Evolutionary conservation across 2,797 vertebrate species (phyloP).

Genomic region (Thaleichthys pacificus): DNA sequence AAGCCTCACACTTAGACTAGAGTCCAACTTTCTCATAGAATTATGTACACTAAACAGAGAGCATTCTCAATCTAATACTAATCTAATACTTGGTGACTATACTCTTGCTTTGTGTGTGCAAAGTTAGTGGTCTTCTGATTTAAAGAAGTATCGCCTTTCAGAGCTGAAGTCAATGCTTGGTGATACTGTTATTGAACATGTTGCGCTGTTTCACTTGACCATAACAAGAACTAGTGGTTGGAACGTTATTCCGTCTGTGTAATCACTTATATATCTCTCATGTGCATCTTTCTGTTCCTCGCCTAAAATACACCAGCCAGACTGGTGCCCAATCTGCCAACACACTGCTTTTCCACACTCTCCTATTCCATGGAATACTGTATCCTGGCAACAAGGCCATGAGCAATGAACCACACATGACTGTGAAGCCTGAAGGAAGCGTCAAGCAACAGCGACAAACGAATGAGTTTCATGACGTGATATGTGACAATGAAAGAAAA

Average conservation of each 20-base stretch:
- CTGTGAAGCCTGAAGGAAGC: neutral
- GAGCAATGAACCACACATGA: constrained; percentile 1
- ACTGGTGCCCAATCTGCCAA: constrained; percentile 1
- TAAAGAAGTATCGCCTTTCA: neutral
- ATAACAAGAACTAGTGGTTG: neutral
- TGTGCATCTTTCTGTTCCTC: neutral
- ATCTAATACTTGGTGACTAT: too few relatives aligned
- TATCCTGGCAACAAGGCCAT: constrained; percentile 1
- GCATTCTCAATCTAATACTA: too few relatives aligned
- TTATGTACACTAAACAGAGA: too few relatives aligned
- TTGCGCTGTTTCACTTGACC: neutral
- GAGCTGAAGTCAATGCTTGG: neutral
- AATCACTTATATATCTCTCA: neutral
- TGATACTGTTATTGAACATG: neutral
- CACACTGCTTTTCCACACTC: neutral
- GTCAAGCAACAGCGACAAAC: neutral
- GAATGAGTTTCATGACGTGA: neutral
- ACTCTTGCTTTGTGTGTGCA: too few relatives aligned
- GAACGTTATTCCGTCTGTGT: neutral
- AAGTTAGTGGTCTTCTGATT: neutral
- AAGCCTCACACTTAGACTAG: neutral
- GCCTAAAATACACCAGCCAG: neutral
- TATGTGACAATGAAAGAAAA: neutral
- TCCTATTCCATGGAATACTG: neutral
- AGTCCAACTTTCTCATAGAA: neutral